Percentiles rank a stretch among this genome's conserved stretches.
phyloP scores from a whole-genome alignment of 2,797 vertebrate species.

The Semotilus atromaculatus region DNA sequence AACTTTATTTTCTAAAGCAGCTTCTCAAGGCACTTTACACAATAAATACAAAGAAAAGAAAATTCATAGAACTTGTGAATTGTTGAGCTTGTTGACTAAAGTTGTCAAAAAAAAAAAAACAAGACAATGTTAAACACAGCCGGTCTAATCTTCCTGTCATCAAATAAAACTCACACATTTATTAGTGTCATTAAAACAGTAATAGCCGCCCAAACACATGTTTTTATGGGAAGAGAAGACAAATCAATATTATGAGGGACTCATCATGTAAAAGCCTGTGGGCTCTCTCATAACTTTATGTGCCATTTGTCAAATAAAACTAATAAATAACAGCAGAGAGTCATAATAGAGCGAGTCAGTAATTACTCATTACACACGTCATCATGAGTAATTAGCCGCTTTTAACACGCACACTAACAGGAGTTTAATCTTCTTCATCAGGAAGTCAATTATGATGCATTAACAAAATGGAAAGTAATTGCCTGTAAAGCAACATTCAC shows the following conservation, averaged over 20 bases:
- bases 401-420: neutral
- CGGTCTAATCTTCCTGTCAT: neutral
- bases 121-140: too few species aligned
- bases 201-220: neutral
- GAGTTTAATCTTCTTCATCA: neutral
- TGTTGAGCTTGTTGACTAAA: neutral
- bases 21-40: too few species aligned
- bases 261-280: neutral
- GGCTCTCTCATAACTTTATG: neutral
- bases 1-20: too few species aligned
- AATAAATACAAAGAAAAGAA: too few species aligned
- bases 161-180: neutral
- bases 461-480: slow-evolving; percentile 15
- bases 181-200: neutral
- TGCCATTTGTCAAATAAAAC: slow-evolving; percentile 39
- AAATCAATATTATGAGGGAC: neutral
- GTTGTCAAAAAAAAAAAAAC: neutral
- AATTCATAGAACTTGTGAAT: too few species aligned
- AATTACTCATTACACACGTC: neutral
- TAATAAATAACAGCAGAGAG: slow-evolving; percentile 41
- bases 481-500: neutral
- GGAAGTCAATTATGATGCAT: slow-evolving; percentile 12
- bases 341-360: neutral
- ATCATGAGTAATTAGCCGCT: neutral
- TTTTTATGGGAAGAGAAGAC: neutral